Base-by-base conservation (phyloP, 2,888 invertebrate species). In the Pristionchus japonicus region DNA sequence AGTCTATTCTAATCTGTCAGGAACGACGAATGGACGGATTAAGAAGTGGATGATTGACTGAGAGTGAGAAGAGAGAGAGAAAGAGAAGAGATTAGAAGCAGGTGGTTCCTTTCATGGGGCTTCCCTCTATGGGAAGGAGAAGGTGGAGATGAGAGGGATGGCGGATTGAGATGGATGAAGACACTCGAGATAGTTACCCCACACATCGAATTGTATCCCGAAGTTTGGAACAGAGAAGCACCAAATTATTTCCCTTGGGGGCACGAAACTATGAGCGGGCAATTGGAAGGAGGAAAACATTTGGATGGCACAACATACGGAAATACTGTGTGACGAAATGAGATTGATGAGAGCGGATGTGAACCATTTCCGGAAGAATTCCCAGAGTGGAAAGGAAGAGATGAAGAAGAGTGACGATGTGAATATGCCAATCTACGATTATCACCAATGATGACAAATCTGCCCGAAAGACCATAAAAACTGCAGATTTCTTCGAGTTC, bases 281-380 rank as follows among this genome's bases (percentile, higher is more conserved):
- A 77, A 43, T n/a, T 37, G n/a, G n/a, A n/a, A n/a, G 43, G 37
- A 37, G 31, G 43, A 77, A 77, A 43, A 77, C 37, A 77, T 37
- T 40, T 37, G n/a, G 31, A 77, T 11, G n/a, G n/a, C n/a, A n/a
- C n/a, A n/a, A n/a, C n/a, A 80, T 20, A 61, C 20, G 34, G 61
- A 84, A 27, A n/a, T n/a, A 27, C 34, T 34, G n/a, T 52, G 31
- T 52, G 34, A 31, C 17, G 20, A 31, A 84, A 84, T 31, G n/a
- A 83, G 52, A 84, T 43, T 23, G 23, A 84, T 43, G 61, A 84
- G 52, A 57, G 15, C 37, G 27, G 17, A 57, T 57, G 34, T 82
- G 47, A 43, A n/a, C 7, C 23, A 82, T 49, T 82, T 47, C 37
- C 40, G 88, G 86, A 85, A 70, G 80, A 89, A 87, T 83, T 83